Conservation (phyloP, 2,797 vertebrate genomes). For the Micrastur ruficollis region DNA sequence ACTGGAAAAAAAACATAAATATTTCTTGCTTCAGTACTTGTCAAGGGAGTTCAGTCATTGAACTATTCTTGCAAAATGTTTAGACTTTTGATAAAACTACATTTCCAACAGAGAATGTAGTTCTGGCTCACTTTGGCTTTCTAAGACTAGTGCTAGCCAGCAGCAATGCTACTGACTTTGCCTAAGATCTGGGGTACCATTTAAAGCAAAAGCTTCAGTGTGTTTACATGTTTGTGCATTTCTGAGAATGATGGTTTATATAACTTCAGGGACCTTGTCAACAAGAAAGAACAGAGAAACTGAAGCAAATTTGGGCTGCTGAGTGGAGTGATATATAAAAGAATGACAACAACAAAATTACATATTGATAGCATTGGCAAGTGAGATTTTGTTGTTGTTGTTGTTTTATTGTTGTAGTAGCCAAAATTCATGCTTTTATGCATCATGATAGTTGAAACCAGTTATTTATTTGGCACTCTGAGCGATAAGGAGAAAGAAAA, state of each 20-base stretch:
- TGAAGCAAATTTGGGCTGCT: neutral
- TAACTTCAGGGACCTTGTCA: conserved; percentile 8
- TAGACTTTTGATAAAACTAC: neutral
- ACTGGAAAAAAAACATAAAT: neutral
- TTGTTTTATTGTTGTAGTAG: neutral
- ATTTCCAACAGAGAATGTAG: neutral
- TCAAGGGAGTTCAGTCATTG: neutral
- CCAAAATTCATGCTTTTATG: neutral
- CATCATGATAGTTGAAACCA: neutral
- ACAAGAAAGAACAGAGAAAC: neutral
- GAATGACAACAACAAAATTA: neutral
- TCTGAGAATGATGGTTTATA: conserved; percentile 21
- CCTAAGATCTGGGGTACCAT: neutral
- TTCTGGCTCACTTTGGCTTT: neutral
- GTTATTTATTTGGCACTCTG: neutral
- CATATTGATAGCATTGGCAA: neutral
- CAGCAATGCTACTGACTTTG: conserved; percentile 1
- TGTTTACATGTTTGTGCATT: conserved; percentile 19
- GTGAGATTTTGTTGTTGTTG: neutral
- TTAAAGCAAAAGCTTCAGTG: neutral
- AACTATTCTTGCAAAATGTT: neutral
- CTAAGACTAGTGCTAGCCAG: neutral
- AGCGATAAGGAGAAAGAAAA: conserved; percentile 10
- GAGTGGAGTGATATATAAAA: neutral
- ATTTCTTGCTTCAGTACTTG: neutral